Base-by-base conservation (phyloP, 2,888 invertebrate genomes). In the Temnothorax rugatulus region DNA sequence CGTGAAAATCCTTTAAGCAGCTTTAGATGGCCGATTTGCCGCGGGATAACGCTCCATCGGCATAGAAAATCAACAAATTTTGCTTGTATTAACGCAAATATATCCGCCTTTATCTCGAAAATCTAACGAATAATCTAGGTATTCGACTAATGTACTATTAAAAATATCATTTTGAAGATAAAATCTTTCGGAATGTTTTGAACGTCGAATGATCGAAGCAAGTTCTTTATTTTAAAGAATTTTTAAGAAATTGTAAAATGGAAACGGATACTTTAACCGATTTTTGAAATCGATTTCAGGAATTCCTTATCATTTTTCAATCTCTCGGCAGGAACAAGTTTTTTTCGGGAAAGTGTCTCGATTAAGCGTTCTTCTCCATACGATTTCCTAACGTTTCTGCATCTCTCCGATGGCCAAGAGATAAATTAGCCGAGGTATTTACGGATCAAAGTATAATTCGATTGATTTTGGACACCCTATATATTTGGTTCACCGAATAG, bases 1-100 rank as follows among this genome's bases (percentile, higher is more conserved):
- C 47, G 21, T 63, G 86, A 77, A 84, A 87, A 85, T 84, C 88
- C 86, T 87, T 82, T 87, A 86, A 90, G 86, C 87, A 84, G 82
- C 83, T 88, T 88, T 89, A 64, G 34, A 25, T 41, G 41, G 21
- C 59, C 59, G 59, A 13, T 73, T 73, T 25, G 82, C 61, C 29
- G 61, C 57, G 18, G 57, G 64, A 54, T 47, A 66, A 44, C 34
- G 38, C 57, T 66, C 21, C 69, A 41, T 57, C 47, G 73, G 9
- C 34, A 61, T 61, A 79, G 73, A 79, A 50, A 79, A 79, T 79
- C 79, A 79, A 79, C 59, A 41, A 79, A 79, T 79, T 73, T 79
- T 38, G 25, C 38, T 13, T n/a, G 21, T 34, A 44, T 47, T 59
- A 57, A n/a, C 34, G 21, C 44, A 44, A 15, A 57, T 54, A 38